Evolutionary conservation across 2,888 invertebrate genomes (phyloP).

Genomic region (Drosophila nr. medialis): DNA sequence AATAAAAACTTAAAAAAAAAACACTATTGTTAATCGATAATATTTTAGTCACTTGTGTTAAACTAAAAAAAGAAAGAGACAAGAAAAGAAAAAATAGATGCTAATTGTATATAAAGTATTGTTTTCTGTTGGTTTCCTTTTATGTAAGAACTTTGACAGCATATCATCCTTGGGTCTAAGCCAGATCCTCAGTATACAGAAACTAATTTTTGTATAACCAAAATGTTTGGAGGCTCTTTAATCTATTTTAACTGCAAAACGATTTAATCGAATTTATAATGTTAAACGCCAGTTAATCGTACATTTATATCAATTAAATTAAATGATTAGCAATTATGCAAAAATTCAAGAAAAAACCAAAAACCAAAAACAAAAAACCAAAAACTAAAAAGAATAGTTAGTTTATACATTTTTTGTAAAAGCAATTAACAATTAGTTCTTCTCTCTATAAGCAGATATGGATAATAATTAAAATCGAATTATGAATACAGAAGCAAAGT

Average conservation of each 20-base stretch:
- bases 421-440: slow-evolving; percentile 71
- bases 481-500: slow-evolving; percentile 34
- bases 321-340: slow-evolving; percentile 67
- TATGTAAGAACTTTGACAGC: slow-evolving; percentile 47
- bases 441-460: slow-evolving; percentile 75
- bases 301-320: slow-evolving; percentile 73
- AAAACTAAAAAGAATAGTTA: slow-evolving; percentile 49
- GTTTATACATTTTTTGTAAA: slow-evolving; percentile 79
- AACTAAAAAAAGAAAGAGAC: background rate
- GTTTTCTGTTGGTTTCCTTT: slow-evolving; percentile 40
- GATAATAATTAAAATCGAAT: slow-evolving; percentile 73
- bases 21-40: slow-evolving; percentile 47
- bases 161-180: slow-evolving; percentile 65
- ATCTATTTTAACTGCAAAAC: slow-evolving; percentile 55
- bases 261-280: slow-evolving; percentile 83
- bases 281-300: slow-evolving; percentile 74
- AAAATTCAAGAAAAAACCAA: slow-evolving; percentile 20
- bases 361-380: slow-evolving; percentile 1
- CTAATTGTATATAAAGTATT: slow-evolving; percentile 54
- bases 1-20: slow-evolving; percentile 8
- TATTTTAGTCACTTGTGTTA: slow-evolving; percentile 42
- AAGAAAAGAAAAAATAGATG: background rate
- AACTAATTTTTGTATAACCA: slow-evolving; percentile 48
- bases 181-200: slow-evolving; percentile 55
- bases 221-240: slow-evolving; percentile 23